Percentiles rank a stretch among this genome's conserved stretches.
These are phyloP conservation scores for Phyllotis vaccarum DNA, from an alignment of 2,797 vertebrate genomes.

Conservation along the genomic window DNA sequence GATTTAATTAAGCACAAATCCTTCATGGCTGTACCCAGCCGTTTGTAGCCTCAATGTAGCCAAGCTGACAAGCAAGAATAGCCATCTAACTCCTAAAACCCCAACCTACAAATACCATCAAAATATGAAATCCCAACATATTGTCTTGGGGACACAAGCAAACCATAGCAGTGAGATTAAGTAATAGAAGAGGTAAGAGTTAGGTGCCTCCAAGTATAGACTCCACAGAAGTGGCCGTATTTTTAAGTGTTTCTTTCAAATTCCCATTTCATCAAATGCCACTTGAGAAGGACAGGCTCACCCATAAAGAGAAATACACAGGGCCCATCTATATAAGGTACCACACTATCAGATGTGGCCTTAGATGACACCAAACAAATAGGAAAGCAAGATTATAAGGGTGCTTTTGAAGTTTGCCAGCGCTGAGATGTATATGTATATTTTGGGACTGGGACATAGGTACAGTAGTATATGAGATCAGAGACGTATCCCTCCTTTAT, in stretches of 20 bases:
- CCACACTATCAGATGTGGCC: accelerated
- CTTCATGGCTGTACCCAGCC: not conserved
- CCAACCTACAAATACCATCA: not conserved
- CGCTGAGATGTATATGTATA: not conserved
- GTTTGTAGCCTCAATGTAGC: not conserved
- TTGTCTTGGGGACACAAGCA: not conserved
- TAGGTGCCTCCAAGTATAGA: not conserved
- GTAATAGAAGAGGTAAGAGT: not conserved
- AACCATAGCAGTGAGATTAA: not conserved
- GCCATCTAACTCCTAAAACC: not conserved
- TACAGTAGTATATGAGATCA: not conserved
- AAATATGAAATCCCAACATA: not conserved
- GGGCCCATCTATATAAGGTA: too few species aligned
- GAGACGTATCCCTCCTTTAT: not conserved
- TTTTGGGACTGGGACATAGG: not conserved
- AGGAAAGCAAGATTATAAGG: not conserved
- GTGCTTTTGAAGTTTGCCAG: not conserved
- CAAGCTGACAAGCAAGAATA: not conserved
- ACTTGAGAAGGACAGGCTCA: not conserved
- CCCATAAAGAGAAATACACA: not conserved
- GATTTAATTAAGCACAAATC: not conserved
- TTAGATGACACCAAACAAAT: not conserved
- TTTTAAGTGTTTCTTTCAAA: not conserved
- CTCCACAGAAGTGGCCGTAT: not conserved
- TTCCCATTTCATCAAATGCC: not conserved